Base-by-base conservation (phyloP, 2,888 invertebrate species). In the Trichogramma evanescens region DNA sequence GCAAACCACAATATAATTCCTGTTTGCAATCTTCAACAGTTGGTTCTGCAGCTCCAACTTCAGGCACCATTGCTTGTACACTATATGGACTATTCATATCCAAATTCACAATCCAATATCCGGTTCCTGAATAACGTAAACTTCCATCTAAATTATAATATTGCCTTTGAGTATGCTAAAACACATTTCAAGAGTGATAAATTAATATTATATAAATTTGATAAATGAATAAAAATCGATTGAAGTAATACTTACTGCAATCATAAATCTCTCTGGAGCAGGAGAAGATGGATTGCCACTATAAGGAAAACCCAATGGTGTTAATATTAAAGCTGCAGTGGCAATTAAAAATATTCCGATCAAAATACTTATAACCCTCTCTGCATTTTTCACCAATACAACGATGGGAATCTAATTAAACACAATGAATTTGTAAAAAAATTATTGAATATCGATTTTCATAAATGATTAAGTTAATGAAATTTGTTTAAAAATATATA, bases 301-400 rank as follows among this genome's bases (percentile, higher is more conserved):
- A 79, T 90, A 93, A 0, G 91, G 88, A 74, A 87, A 87, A 54
- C 89, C 88, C 59, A 88, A 78, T 39, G 85, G 85, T n/a, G 88
- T 88, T 54, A 86, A 79, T 63, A 84, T 77, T 54, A 88, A 78
- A 73, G 83, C 73, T 66, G 82, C 80, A 56, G 83, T 72, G 4
- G 84, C 81, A 62, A 82, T 74, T 58, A 83, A 70, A 69, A 84
- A 82, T 67, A 84, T 70, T 38, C 82, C 82, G 54, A 79, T 72
- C 54, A 85, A 70, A 44, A 82, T 72, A 68, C 80, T 82, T 58
- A 84, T 66, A n/a, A 84, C 78, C 65, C 81, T 76, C 63, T 80
- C 80, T 1, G 81, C 80, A 65, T 81, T 80, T 68, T 79, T 76
- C 43, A 80, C 73, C 58, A 80, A 67, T 58, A 80, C 67, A 45